Evolutionary conservation across 53 echinoderm and acorn worm genomes (phyloP).

Genomic region (Mesocentrotus franciscanus): DNA sequence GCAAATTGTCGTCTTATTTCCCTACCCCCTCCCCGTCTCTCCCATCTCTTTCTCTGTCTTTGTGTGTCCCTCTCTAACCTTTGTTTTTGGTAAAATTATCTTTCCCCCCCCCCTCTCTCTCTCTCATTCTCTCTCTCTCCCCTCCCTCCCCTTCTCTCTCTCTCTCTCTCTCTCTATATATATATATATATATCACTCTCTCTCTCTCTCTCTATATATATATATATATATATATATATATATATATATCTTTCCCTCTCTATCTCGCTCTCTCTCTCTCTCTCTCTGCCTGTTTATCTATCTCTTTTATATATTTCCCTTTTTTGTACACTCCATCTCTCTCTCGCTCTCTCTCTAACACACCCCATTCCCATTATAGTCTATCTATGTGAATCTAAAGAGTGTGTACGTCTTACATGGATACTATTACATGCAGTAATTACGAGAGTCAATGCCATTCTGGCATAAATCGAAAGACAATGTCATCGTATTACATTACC

Average conservation of each 20-base stretch:
- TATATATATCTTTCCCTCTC: not conserved
- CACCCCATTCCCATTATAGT: not conserved
- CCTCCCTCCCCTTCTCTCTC: not conserved
- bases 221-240: not conserved
- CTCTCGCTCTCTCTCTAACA: not conserved
- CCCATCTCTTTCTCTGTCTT: not conserved
- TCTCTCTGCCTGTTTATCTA: not conserved
- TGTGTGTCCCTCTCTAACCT: no score
- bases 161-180: not conserved
- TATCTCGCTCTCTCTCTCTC: not conserved
- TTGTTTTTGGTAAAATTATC: no score
- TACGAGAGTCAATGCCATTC: no score
- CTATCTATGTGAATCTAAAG: no score
- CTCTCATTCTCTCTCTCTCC: not conserved
- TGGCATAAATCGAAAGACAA: no score
- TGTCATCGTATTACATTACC: no score
- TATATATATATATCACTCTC: no score
- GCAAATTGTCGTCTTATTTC: not conserved
- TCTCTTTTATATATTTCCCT: not conserved
- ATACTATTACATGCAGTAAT: no score
- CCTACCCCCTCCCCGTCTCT: not conserved
- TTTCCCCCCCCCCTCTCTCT: not conserved
- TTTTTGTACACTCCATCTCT: not conserved
- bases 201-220: not conserved
- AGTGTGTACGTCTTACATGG: no score